Evolutionary conservation across 2,888 invertebrate genomes (phyloP).

Genomic region (Caenorhabditis uteleia): DNA sequence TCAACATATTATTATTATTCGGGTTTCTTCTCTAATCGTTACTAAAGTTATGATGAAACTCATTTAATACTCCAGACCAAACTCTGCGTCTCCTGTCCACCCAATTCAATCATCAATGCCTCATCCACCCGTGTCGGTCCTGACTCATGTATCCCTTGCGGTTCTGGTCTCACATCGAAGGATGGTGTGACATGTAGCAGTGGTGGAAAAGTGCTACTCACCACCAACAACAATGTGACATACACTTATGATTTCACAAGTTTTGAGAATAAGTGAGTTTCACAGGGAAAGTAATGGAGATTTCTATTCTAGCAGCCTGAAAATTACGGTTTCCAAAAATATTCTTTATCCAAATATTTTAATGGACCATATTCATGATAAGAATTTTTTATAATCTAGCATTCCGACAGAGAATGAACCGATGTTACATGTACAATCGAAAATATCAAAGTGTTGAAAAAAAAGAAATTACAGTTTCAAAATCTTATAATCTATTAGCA

Average conservation of each 20-base stretch:
- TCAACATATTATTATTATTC: too few relatives aligned
- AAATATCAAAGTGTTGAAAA: too few relatives aligned
- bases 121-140: slow-evolving; percentile 46
- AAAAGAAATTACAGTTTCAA: too few relatives aligned
- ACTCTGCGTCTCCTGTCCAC: slow-evolving; percentile 72
- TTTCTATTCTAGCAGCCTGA: too few relatives aligned
- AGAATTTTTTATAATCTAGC: too few relatives aligned
- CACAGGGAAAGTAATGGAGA: not conserved
- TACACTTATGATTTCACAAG: slow-evolving; percentile 58
- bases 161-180: slow-evolving; percentile 25
- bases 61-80: slow-evolving; percentile 15
- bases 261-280: slow-evolving; percentile 30
- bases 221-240: slow-evolving; percentile 25
- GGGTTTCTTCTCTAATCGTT: too few relatives aligned
- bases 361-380: too few relatives aligned
- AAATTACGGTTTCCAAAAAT: too few relatives aligned
- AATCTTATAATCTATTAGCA: too few relatives aligned
- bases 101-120: slow-evolving; percentile 65
- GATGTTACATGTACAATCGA: too few relatives aligned
- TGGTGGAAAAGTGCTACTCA: slow-evolving; percentile 63
- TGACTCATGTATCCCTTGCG: slow-evolving; percentile 33
- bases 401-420: too few relatives aligned
- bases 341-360: too few relatives aligned
- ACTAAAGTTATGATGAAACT: not conserved
- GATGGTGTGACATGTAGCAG: slow-evolving; percentile 68